Evolutionary conservation across 1,140 invertebrate genomes (phyloP).

Genomic region (Heterodera schachtii): DNA sequence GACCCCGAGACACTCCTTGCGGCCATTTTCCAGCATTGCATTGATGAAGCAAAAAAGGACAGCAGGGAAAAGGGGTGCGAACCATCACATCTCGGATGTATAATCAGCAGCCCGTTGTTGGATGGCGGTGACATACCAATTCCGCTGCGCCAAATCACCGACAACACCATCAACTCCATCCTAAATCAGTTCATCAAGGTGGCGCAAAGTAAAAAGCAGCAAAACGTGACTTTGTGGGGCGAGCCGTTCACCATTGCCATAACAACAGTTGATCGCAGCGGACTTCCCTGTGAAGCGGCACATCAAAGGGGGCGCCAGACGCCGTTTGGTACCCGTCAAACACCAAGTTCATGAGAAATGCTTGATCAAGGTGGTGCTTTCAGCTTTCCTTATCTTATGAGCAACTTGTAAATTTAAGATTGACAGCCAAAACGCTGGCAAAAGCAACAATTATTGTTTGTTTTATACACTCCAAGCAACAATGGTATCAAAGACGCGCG

Average conservation of each 20-base stretch:
- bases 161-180: too few species aligned
- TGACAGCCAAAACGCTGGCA: neutral
- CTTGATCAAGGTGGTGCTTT: neutral
- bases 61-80: neutral
- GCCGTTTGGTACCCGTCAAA: neutral
- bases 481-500: too few species aligned
- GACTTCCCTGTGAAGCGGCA: neutral
- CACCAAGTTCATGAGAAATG: slow-evolving; percentile 6
- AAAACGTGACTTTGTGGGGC: too few species aligned
- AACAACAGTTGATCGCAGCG: neutral
- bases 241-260: neutral
- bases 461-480: too few species aligned
- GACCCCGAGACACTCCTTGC: too few species aligned
- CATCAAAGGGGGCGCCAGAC: neutral
- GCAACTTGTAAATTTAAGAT: neutral
- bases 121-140: too few species aligned
- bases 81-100: neutral
- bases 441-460: too few species aligned
- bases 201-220: too few species aligned
- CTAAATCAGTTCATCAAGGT: too few species aligned
- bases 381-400: too few species aligned
- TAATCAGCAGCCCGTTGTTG: neutral
- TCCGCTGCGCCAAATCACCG: too few species aligned
- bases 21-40: too few species aligned
- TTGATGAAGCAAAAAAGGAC: neutral